These are phyloP conservation scores for Aradophagus sp. DNA, from an alignment of 1,140 invertebrate genomes.

Conservation along the genomic window DNA sequence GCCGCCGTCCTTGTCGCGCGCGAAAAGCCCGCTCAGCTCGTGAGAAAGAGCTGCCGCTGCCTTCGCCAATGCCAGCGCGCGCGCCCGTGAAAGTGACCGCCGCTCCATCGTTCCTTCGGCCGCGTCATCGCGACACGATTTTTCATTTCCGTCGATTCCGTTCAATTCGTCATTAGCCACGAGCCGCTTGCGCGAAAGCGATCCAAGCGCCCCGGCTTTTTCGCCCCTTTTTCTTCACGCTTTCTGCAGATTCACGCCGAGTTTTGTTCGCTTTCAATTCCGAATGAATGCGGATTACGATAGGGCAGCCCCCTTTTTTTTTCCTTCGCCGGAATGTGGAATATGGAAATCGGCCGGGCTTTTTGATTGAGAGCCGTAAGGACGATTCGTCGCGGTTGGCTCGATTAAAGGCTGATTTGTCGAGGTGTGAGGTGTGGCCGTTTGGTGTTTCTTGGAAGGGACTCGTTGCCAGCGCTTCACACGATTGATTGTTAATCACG, in stretches of 20 bases:
- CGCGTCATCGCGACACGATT: conserved; percentile 30
- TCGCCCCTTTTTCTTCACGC: conserved; percentile 15
- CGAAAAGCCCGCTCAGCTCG: conserved; percentile 19
- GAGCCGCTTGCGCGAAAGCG: conserved; percentile 7
- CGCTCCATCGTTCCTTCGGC: conserved; percentile 8
- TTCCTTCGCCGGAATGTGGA: not conserved
- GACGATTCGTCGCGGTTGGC: conserved; percentile 29
- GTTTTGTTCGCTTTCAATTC: conserved; percentile 33
- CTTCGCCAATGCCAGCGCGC: conserved; percentile 1
- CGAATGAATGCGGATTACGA: conserved; percentile 3
- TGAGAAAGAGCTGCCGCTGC: conserved; percentile 38
- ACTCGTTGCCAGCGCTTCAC: conserved; percentile 7
- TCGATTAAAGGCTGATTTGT: conserved; percentile 36
- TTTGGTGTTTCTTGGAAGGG: conserved; percentile 14
- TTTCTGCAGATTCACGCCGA: conserved; percentile 43
- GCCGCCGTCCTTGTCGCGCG: conserved; percentile 14
- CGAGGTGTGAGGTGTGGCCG: conserved; percentile 20
- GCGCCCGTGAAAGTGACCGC: conserved; percentile 14
- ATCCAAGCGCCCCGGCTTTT: conserved; percentile 10
- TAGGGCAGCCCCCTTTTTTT: conserved; percentile 17
- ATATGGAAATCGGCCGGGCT: conserved; percentile 29
- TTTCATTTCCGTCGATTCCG: conserved; percentile 32
- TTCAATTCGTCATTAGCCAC: conserved; percentile 24
- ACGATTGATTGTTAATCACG: conserved; percentile 20
- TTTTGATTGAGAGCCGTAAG: conserved; percentile 37